Evolutionary conservation across 1,140 invertebrate species (phyloP), one percentile per base, ranked within the genome.

Genomic region (Drosophila tropicalis): DNA sequence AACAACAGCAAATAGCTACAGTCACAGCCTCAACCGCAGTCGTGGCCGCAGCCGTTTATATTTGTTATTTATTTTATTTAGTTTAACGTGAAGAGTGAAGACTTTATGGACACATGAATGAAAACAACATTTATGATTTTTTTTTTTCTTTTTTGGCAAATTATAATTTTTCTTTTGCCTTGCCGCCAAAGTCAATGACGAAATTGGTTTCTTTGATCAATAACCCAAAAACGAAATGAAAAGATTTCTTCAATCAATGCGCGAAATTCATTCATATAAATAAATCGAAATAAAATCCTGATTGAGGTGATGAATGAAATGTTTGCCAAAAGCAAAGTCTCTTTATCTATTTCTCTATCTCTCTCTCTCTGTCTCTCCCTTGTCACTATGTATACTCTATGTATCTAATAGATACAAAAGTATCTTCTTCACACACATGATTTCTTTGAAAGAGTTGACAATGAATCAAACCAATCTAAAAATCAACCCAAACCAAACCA

Each of bases 131-230:
- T 51, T 47, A 2, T 34, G 5, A 34, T 0, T 36, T 36, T 1
- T 36, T 12, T 9, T 36, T 36, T 36, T 10, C 12, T 36, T 10
- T 12, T 36, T 57, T 39, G 10, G 64, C 17, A 75, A 57, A 75
- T 75, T 75, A 75, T 75, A 75, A 75, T 51, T 51, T 51, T 51
- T 15, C 60, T 76, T 72, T 62, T 76, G 73, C 72, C 73, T 70
- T 22, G 56, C 47, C 5, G 22, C 56, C 57, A 12, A 67, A 19
- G 54, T 51, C 67, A 72, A 89, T 83, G 84, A 89, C 83, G 79
- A 41, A 73, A 79, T 62, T 77, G 64, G 65, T 67, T 54, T 55
- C 67, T 79, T 87, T 85, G 83, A 85, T 86, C 81, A 85, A 85
- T 86, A 85, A 85, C 81, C 81, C 84, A 84, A 68, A 64, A 29